Conservation (phyloP, 2,797 vertebrate genomes). For the Muraenolepis orangiensis region DNA sequence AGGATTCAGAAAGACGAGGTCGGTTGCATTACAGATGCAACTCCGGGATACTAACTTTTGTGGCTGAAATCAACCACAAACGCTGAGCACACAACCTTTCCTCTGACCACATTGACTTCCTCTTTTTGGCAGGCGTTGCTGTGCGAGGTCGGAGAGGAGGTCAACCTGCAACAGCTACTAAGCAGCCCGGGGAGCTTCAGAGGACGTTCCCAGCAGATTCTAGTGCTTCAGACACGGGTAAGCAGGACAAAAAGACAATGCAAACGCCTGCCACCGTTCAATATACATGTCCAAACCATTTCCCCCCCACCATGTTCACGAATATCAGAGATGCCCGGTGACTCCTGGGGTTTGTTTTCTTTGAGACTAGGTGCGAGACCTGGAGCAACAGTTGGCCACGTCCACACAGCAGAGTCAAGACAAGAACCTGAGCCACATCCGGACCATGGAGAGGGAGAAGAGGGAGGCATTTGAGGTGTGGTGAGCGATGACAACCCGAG, state of each 20-base stretch:
- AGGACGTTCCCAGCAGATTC: slow-evolving; percentile 90
- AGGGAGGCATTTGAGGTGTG: slow-evolving; percentile 83
- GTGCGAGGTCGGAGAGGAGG: slow-evolving; percentile 87
- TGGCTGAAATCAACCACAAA: too few relatives aligned
- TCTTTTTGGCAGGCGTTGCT: slow-evolving; percentile 75
- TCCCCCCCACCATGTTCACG: too few relatives aligned
- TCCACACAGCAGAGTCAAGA: slow-evolving; percentile 69
- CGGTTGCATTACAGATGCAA: too few relatives aligned
- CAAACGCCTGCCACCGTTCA: background rate
- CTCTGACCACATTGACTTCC: background rate
- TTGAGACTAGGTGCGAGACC: slow-evolving; percentile 78
- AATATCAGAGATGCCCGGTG: background rate
- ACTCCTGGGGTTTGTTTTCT: background rate
- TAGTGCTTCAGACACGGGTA: slow-evolving; percentile 85
- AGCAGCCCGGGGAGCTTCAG: slow-evolving; percentile 80
- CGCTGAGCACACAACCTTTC: background rate
- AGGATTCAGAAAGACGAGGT: too few relatives aligned
- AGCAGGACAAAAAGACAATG: slow-evolving; percentile 29
- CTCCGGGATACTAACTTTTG: too few relatives aligned
- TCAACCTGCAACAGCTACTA: slow-evolving; percentile 81
- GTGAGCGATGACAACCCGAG: background rate
- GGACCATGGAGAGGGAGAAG: slow-evolving; percentile 82
- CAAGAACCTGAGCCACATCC: slow-evolving; percentile 82
- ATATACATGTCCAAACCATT: too few relatives aligned
- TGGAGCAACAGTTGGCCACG: slow-evolving; percentile 81